Conservation (phyloP, 1,140 invertebrate species). For the Papilio dardanus region DNA sequence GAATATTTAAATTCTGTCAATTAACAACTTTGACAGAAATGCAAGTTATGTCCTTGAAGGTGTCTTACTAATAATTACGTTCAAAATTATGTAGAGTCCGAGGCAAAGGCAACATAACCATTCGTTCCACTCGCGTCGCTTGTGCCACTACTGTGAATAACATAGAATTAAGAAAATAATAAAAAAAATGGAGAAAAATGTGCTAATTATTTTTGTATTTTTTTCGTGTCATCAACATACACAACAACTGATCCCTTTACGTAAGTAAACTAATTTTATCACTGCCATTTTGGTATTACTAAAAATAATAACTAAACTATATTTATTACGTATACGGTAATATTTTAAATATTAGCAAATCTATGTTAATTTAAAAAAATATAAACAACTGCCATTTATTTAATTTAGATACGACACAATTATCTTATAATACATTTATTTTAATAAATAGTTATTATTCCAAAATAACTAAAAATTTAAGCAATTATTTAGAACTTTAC, state of each 20-base stretch:
- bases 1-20: neutral
- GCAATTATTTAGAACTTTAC: too few relatives aligned
- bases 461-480: too few relatives aligned
- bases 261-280: slow-evolving; percentile 53
- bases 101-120: slow-evolving; percentile 48
- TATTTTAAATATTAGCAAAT: slow-evolving; percentile 1
- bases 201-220: slow-evolving; percentile 48
- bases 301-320: neutral
- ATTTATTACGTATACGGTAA: neutral
- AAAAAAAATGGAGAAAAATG: slow-evolving; percentile 38
- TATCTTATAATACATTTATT: too few relatives aligned
- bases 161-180: slow-evolving; percentile 26
- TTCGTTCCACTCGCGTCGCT: slow-evolving; percentile 53
- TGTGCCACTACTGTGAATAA: slow-evolving; percentile 47
- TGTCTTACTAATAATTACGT: slow-evolving; percentile 58
- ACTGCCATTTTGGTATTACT: neutral
- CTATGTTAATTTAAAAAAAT: neutral
- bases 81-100: slow-evolving; percentile 56
- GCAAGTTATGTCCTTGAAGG: slow-evolving; percentile 61
- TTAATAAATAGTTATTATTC: too few relatives aligned
- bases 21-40: slow-evolving; percentile 40
- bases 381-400: neutral
- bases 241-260: slow-evolving; percentile 66
- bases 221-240: slow-evolving; percentile 59
- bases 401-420: neutral